These are phyloP conservation scores for Nycteola revayana DNA, from an alignment of 2,888 invertebrate species.

Conservation along the genomic window DNA sequence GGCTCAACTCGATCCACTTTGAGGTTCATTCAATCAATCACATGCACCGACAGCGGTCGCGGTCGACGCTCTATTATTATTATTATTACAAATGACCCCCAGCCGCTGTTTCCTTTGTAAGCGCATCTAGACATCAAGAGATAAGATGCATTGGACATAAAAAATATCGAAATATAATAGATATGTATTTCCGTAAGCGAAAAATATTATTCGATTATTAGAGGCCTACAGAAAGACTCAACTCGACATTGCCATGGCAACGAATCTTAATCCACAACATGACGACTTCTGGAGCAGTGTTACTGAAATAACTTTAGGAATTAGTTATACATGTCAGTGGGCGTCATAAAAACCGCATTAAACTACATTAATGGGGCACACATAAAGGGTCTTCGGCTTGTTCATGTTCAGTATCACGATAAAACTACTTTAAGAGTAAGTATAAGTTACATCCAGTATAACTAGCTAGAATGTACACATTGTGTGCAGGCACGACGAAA, in stretches of 20 bases:
- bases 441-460: conserved; percentile 54
- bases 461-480: conserved; percentile 52
- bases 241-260: no score
- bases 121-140: conserved; percentile 8
- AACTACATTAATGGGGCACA: conserved; percentile 21
- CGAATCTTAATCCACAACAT: no score
- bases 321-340: conserved; percentile 26
- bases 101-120: conserved; percentile 19
- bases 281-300: conserved; percentile 19
- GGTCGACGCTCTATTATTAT: conserved; percentile 17
- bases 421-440: conserved; percentile 17
- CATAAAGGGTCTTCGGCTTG: conserved; percentile 20
- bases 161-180: conserved; percentile 19
- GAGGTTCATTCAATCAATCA: conserved; percentile 44
- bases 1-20: conserved; percentile 9
- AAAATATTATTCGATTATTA: no score
- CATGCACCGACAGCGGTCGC: conserved; percentile 26
- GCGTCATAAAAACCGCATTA: conserved; percentile 21
- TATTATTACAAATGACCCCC: conserved; percentile 26
- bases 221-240: no score
- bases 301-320: conserved; percentile 24
- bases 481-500: conserved; percentile 54
- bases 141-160: conserved; percentile 17
- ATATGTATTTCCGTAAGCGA: no score
- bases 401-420: conserved; percentile 23